Evolutionary conservation across 1,140 invertebrate species (phyloP), one percentile per base, ranked within the genome.

Genomic region (Achroia grisella): DNA sequence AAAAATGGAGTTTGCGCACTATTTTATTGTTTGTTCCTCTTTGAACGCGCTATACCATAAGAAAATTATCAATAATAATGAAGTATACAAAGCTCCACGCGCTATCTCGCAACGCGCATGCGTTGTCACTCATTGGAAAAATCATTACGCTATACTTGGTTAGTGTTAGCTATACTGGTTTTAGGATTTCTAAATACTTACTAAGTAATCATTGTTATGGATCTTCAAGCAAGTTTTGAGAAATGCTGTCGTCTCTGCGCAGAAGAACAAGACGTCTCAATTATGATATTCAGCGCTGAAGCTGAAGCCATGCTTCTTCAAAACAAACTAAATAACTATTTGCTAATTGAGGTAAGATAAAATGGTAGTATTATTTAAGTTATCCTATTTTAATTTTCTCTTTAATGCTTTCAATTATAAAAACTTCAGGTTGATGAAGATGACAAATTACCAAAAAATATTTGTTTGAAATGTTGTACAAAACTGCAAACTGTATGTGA

Each of bases 401-500:
- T 14, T 14, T 14, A 6, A 11, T 33, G 2, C 17, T 3, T 3
- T 3, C 6, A 6, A 23, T 6, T 23, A 3, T 6, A 23, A 3
- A 23, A 34, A 60, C 73, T 76, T 14, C 55, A 87, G 85, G 71
- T 86, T 39, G 70, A 76, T 37, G 66, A 76, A 56, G 67, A 85
- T 56, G 85, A 87, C 35, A 77, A 70, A 47, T 59, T 87, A 52
- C 83, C 85, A 6, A 86, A 87, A 71, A 83, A 79, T 59, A 83
- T 87, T 60, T 87, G 85, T 48, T 72, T 86, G 8, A 59, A 65
- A 49, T 86, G 82, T 44, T 87, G 85, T 50, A 71, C 74, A 2
- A 79, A 82, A 62, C 54, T 87, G 43, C 77, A 87, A 65, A 71
- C 60, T 17, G 75, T 86, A 2, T 84, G 78, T 61, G 70, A 84